Evolutionary conservation across 2,113 vertebrate species (phyloP), one percentile per base, ranked within the genome.

Genomic region (Prochilodus magdalenae): DNA sequence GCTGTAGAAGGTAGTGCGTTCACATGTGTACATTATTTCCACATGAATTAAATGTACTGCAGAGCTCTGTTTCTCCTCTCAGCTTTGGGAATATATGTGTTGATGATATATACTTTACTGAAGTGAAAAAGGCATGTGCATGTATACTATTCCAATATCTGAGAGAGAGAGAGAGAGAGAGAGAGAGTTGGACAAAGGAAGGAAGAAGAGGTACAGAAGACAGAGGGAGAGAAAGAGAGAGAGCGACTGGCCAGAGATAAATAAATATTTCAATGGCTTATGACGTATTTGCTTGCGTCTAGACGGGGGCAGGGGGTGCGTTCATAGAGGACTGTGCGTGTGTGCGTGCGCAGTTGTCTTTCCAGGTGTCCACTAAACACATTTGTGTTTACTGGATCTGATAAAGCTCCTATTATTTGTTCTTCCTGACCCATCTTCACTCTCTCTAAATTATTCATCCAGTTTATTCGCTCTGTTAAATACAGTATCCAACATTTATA

Each of bases 181-280:
- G 47, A 70, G 47, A 36, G 77, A 33, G 3, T 16, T 0, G 47
- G 36, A 60, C 12, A 62, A 36, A 47, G 36, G 27, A 22, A 62
- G 57, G 65, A 33, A 22, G 20, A n/a, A 18, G 67, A 22, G 33
- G 44, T 30, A 16, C 27, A 16, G 22, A 33, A 47, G 4, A 73
- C n/a, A 71, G 70, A 60, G n/a, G 33, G 14, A 47, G 27, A 18
- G 81, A 44, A 33, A 53, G 59, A 57, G 57, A 27, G 20, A 22
- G 30, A 49, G 63, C 59, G 60, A 33, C 33, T 69, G 44, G 26
- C 73, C 14, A 73, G 10, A 53, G 67, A 69, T 49, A 70, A 77
- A n/a, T 87, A 73, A 71, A 80, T 85, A 79, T 87, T 84, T 79
- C 57, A 84, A 60, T 79, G 36, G 76, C 67, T 78, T 33, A 69